Conservation (phyloP, 1,140 invertebrate species). For the Megalonaias nervosa region DNA sequence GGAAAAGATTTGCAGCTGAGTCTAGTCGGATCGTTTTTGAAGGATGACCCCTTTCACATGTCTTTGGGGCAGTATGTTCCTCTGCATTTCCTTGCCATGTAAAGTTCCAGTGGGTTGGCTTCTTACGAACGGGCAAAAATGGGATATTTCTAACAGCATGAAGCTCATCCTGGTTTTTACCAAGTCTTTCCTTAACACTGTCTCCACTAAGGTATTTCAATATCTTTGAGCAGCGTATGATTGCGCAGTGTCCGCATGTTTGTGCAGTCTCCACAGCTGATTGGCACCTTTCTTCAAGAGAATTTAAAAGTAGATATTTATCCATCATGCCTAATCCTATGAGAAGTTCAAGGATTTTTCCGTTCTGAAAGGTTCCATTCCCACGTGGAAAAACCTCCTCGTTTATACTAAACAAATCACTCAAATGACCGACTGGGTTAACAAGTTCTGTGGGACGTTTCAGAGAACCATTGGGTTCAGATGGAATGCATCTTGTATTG, state of each 20-base stretch:
- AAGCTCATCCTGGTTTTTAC: not conserved
- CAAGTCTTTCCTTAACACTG: not conserved
- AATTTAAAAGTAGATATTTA: conserved; percentile 20
- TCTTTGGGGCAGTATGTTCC: not conserved
- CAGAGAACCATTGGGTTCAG: conserved; percentile 18
- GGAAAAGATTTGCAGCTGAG: conserved; percentile 4
- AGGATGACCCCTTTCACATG: not conserved
- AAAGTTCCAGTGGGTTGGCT: conserved; percentile 33
- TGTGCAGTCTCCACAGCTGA: conserved; percentile 18
- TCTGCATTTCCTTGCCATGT: conserved; percentile 23
- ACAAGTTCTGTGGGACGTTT: conserved; percentile 17
- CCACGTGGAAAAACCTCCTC: conserved; percentile 16
- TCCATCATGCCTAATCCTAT: conserved; percentile 36
- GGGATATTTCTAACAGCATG: conserved; percentile 6
- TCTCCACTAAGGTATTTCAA: conserved; percentile 25
- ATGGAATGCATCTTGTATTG: conserved; percentile 17
- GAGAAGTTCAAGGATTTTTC: conserved; percentile 12
- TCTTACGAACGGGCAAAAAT: conserved; percentile 37
- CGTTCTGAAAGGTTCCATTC: conserved; percentile 7
- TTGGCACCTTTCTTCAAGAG: conserved; percentile 35
- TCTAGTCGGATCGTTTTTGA: not conserved
- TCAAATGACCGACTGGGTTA: conserved; percentile 6
- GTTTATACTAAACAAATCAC: not conserved
- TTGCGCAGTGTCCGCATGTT: conserved; percentile 11
- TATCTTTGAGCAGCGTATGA: conserved; percentile 9